Conservation (phyloP, 1,140 invertebrate species). For the Dolichoris vasculosae region DNA sequence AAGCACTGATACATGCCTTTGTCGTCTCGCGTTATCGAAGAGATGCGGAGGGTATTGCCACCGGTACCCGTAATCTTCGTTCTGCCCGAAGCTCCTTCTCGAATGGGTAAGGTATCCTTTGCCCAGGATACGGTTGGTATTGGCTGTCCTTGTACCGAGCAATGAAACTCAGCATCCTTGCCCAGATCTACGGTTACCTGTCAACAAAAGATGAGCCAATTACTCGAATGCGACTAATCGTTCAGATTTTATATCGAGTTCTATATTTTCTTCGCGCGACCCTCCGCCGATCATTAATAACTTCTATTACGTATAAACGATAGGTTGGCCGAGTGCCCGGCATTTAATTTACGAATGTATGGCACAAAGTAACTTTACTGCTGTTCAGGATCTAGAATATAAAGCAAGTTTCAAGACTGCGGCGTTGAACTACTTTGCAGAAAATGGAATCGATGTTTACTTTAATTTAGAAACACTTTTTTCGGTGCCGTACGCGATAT, state of each 20-base stretch:
- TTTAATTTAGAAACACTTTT: background rate
- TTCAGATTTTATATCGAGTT: background rate
- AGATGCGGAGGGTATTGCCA: slow-evolving; percentile 75
- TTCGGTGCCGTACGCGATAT: background rate
- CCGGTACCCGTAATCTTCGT: slow-evolving; percentile 67
- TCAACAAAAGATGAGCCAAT: background rate
- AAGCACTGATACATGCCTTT: slow-evolving; percentile 94
- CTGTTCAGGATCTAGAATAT: background rate
- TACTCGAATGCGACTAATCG: too few species aligned
- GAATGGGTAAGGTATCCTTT: slow-evolving; percentile 85
- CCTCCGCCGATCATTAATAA: background rate
- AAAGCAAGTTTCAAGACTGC: background rate
- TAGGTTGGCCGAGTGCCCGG: background rate
- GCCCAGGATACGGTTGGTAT: slow-evolving; percentile 87
- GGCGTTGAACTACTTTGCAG: background rate
- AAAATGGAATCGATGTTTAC: background rate
- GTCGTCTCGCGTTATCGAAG: slow-evolving; percentile 83
- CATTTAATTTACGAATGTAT: background rate
- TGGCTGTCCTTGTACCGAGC: slow-evolving; percentile 89
- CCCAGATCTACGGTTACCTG: slow-evolving; percentile 84
- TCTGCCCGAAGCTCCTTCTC: slow-evolving; percentile 74
- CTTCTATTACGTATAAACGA: background rate
- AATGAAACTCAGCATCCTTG: slow-evolving; percentile 87
- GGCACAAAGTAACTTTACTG: too few species aligned
- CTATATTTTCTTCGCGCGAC: background rate